Conservation (phyloP, 2,797 vertebrate species). For the Pampus argenteus region DNA sequence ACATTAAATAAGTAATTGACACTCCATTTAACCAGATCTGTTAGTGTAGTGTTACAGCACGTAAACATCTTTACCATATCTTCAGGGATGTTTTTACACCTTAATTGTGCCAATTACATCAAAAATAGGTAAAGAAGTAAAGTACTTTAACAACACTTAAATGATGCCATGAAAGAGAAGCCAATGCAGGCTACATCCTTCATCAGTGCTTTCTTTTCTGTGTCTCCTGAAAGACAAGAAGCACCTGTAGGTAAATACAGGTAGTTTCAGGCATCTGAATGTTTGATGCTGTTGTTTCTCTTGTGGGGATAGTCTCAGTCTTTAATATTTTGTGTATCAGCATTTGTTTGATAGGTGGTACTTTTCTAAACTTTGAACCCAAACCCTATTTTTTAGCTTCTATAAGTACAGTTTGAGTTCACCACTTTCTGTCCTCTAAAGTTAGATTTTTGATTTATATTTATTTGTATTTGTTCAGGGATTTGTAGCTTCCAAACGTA, state of each 20-base stretch:
- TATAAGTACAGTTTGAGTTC: not conserved
- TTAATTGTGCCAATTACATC: too few species aligned
- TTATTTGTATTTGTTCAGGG: conserved; percentile 2
- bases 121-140: too few species aligned
- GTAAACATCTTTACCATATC: too few species aligned
- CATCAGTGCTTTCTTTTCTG: not conserved
- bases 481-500: conserved; percentile 7
- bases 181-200: too few species aligned
- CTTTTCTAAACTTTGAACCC: not conserved
- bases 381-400: not conserved
- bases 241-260: not conserved
- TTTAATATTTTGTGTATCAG: not conserved
- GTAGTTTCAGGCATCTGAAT: not conserved
- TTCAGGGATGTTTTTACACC: too few species aligned
- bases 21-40: too few species aligned
- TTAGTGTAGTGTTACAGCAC: too few species aligned
- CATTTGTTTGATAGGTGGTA: not conserved
- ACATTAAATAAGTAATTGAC: too few species aligned
- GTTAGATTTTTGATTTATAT: not conserved
- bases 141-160: too few species aligned
- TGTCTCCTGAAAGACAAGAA: not conserved
- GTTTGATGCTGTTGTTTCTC: not conserved
- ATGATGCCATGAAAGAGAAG: not conserved
- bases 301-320: not conserved
- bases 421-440: not conserved